Conservation (phyloP, 1,140 invertebrate species). For the Drosophila ficusphila region DNA sequence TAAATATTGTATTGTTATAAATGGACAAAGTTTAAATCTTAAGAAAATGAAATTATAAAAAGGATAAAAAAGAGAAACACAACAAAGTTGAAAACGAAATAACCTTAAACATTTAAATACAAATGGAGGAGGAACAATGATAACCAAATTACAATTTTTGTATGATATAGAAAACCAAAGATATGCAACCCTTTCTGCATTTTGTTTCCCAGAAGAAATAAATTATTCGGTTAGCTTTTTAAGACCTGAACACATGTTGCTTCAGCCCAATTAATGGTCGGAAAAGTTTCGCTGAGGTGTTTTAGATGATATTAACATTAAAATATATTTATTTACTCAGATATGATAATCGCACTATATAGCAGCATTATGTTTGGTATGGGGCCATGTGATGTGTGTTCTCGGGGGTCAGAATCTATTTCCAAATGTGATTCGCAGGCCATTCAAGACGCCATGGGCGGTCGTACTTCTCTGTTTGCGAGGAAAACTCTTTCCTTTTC, state of each 20-base stretch:
- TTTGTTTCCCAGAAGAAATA: not conserved
- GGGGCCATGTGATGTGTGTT: conserved; percentile 26
- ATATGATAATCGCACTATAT: conserved; percentile 26
- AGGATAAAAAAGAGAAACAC: too few relatives aligned
- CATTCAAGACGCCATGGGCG: conserved; percentile 18
- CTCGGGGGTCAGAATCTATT: conserved; percentile 1
- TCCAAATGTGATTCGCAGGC: conserved; percentile 19
- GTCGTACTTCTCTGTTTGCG: not conserved
- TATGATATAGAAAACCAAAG: too few relatives aligned
- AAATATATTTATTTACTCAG: conserved; percentile 37
- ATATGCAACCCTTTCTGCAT: not conserved
- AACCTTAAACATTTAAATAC: too few relatives aligned
- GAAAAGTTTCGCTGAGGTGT: conserved; percentile 11
- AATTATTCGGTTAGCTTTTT: not conserved
- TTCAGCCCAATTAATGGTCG: conserved; percentile 2
- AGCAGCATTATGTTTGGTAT: conserved; percentile 10
- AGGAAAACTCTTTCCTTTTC: conserved; percentile 9
- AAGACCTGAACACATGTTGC: conserved; percentile 6
- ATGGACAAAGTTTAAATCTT: too few relatives aligned
- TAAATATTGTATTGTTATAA: too few relatives aligned
- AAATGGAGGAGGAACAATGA: too few relatives aligned
- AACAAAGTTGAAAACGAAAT: too few relatives aligned
- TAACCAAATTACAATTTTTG: too few relatives aligned
- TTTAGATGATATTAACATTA: conserved; percentile 21
- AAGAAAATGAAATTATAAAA: too few relatives aligned